Evolutionary conservation across 2,888 invertebrate genomes (phyloP), one percentile per base, ranked within the genome.

Genomic region (Argynnis bischoffii): DNA sequence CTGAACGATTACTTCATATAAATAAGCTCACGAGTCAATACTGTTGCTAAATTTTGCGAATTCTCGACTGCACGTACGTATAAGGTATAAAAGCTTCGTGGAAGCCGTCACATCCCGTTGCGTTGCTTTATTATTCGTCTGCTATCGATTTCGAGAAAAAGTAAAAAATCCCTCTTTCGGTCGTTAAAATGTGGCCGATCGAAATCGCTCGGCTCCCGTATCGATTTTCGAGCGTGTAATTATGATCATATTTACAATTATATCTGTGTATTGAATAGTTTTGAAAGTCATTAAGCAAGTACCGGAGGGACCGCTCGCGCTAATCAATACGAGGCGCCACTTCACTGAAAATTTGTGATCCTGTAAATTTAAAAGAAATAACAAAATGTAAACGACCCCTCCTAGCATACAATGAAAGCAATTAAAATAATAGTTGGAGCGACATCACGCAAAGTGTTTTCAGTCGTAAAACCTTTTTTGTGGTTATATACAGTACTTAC

Each of bases 401-500:
- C 75, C 80, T 76, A 82, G 69, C 70, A 55, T 69, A 86, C 84
- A 83, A 84, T 83, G 83, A 86, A 89, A 86, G 87, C 90, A 90
- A 90, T 91, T 90, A 90, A 90, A 90, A 89, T 89, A 89, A 90
- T 89, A 88, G 88, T 84, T 78, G 73, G 76, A 76, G 78, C 81
- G 80, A 81, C 81, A 83, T 85, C 91, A 91, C 90, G 90, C 90
- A 77, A 90, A 82, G 82, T 81, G 80, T 77, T 85, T 84, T 81
- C 78, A 81, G 76, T 78, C 76, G 81, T 81, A 79, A 81, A 81
- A 54, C 61, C 47, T 54, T 61, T 66, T 66, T 55, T 55, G 47
- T 55, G 55, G 35, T 48, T 41, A 41, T 59, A 50, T 41, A 41
- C 41, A 51, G 64, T 31, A 14, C n/a, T 35, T 48, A 47, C 54